Conservation (phyloP, 2,888 invertebrate genomes). For the Oscheius sp. region DNA sequence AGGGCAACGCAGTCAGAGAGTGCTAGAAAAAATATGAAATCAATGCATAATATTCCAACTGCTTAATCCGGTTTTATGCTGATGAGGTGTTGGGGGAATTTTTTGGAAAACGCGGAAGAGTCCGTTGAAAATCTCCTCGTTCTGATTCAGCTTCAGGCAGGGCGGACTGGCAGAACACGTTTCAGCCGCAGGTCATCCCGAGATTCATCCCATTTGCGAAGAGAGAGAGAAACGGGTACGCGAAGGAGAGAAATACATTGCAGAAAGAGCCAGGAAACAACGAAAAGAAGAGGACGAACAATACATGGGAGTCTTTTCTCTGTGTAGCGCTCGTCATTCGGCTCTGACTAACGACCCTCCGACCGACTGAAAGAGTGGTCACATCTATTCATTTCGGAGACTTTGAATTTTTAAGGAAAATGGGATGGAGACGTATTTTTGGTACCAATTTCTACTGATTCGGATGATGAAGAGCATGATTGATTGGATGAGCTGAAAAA, state of each 20-base stretch:
- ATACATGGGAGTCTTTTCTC: no score
- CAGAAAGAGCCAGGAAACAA: no score
- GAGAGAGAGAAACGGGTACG: not conserved
- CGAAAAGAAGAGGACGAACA: no score
- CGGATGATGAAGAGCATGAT: not conserved
- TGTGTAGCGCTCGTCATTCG: no score
- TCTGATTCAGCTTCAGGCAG: not conserved
- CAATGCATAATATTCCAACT: no score
- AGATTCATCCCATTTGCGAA: slow-evolving; percentile 13
- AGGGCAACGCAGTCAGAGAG: no score
- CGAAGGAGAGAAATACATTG: no score
- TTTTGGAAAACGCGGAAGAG: not conserved
- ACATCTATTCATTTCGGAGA: no score
- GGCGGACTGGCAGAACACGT: slow-evolving; percentile 10
- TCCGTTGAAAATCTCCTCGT: not conserved
- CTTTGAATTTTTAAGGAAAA: slow-evolving; percentile 9
- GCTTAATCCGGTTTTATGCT: not conserved
- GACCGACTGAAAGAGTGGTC: no score
- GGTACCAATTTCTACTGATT: not conserved
- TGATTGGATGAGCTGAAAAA: slow-evolving; percentile 17
- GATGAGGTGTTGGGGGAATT: not conserved
- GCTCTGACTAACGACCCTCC: no score
- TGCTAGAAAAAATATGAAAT: no score
- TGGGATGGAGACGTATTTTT: not conserved
- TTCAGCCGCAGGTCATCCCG: slow-evolving; percentile 7